phyloP scores from a whole-genome alignment of 2,113 vertebrate species.

The Leucopternis melanops region DNA sequence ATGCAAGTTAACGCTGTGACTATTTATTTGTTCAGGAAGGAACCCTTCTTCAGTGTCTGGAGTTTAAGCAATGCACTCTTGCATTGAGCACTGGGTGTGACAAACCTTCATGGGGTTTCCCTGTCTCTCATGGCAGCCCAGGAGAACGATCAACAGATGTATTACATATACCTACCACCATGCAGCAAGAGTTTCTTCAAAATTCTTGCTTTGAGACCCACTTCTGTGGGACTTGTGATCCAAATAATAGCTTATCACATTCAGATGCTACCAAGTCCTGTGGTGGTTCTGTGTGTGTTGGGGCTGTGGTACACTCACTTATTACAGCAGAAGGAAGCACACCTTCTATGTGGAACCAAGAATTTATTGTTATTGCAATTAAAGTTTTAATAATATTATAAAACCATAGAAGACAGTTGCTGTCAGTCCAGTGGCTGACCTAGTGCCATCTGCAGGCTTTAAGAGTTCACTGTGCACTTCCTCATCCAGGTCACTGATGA shows the following conservation, averaged over 20 bases:
- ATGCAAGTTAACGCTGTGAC: fast-evolving
- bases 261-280: too few relatives aligned
- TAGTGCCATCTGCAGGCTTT: background rate
- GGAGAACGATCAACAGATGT: background rate
- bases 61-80: background rate
- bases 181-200: background rate
- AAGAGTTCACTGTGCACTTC: background rate
- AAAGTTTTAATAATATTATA: background rate
- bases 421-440: background rate
- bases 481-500: background rate
- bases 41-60: background rate
- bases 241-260: background rate
- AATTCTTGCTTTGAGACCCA: background rate
- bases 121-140: background rate
- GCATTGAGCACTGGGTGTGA: background rate
- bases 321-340: background rate
- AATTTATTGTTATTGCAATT: background rate
- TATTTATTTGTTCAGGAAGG: background rate
- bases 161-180: background rate
- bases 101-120: background rate
- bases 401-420: background rate
- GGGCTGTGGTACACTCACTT: background rate
- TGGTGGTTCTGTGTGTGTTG: background rate
- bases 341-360: background rate
- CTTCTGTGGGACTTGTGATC: background rate